Percentiles rank a stretch among this genome's conserved stretches.
These are phyloP conservation scores for Eledone cirrhosa DNA, from an alignment of 2,888 invertebrate genomes.

Conservation along the genomic window DNA sequence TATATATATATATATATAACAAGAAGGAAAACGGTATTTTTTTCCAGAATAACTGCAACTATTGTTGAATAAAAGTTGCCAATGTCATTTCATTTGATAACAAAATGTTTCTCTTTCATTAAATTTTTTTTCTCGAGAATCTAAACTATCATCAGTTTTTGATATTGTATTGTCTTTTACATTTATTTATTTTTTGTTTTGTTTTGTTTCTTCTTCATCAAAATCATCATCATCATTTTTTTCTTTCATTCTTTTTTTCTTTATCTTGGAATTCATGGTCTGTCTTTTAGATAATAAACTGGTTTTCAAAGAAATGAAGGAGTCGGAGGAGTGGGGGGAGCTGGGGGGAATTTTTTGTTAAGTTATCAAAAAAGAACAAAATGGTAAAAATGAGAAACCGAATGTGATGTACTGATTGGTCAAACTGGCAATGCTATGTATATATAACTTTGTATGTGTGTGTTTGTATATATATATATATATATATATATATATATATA, in stretches of 20 bases:
- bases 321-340: background rate
- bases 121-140: background rate
- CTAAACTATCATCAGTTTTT: background rate
- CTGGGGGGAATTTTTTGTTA: background rate
- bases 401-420: slow-evolving; percentile 25
- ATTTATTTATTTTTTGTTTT: background rate
- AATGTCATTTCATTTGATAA: background rate
- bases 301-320: background rate
- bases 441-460: slow-evolving; percentile 16
- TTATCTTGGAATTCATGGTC: background rate
- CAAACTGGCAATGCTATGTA: slow-evolving; percentile 23
- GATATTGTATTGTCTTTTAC: slow-evolving; percentile 7
- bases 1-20: no score
- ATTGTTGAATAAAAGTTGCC: background rate
- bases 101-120: background rate
- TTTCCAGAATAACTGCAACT: background rate
- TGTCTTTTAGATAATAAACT: slow-evolving; percentile 12
- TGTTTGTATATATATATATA: slow-evolving; percentile 14
- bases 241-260: background rate
- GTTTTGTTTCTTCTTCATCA: background rate
- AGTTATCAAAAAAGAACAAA: no score
- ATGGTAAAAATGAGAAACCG: slow-evolving; percentile 8
- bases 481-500: background rate
- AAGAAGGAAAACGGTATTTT: background rate
- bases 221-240: background rate